Conservation (phyloP, 2,888 invertebrate genomes). For the Danaus chrysippus region DNA sequence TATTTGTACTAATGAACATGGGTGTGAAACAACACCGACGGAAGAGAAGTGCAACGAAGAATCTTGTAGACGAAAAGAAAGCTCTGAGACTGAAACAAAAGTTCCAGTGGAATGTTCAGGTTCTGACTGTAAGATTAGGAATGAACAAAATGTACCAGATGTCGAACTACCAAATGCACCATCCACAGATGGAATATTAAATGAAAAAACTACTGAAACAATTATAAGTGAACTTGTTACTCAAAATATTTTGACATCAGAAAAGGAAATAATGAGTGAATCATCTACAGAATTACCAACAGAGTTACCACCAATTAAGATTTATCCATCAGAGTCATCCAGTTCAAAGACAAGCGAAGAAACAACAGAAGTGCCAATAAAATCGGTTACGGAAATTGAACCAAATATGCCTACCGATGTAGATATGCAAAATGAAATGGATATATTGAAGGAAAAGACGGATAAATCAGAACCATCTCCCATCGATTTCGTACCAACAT, state of each 20-base stretch:
- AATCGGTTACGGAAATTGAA: constrained; percentile 6
- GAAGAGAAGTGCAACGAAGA: constrained; percentile 47
- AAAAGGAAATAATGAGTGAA: constrained; percentile 14
- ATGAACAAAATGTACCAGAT: constrained; percentile 18
- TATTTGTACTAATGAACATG: constrained; percentile 37
- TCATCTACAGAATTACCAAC: constrained; percentile 9
- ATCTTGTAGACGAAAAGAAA: constrained; percentile 51
- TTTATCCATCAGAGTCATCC: neutral
- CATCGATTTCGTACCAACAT: neutral
- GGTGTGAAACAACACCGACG: constrained; percentile 31
- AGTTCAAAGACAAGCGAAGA: neutral
- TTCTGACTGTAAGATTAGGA: constrained; percentile 37
- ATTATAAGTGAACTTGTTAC: constrained; percentile 14
- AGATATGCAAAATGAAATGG: too few relatives aligned
- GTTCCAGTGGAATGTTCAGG: constrained; percentile 43
- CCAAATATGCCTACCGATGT: neutral
- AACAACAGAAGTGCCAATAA: constrained; percentile 13
- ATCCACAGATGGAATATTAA: constrained; percentile 19
- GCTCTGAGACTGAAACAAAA: constrained; percentile 34
- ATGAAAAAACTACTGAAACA: constrained; percentile 23
- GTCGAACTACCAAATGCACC: constrained; percentile 13
- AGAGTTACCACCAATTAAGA: constrained; percentile 5
- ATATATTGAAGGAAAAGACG: constrained; percentile 3
- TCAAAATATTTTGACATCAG: constrained; percentile 12
- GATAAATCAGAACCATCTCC: neutral